Percentiles rank a stretch among this genome's conserved stretches.
Conservation (phyloP, 1,140 invertebrate genomes). For the Diachasmimorpha longicaudata region DNA sequence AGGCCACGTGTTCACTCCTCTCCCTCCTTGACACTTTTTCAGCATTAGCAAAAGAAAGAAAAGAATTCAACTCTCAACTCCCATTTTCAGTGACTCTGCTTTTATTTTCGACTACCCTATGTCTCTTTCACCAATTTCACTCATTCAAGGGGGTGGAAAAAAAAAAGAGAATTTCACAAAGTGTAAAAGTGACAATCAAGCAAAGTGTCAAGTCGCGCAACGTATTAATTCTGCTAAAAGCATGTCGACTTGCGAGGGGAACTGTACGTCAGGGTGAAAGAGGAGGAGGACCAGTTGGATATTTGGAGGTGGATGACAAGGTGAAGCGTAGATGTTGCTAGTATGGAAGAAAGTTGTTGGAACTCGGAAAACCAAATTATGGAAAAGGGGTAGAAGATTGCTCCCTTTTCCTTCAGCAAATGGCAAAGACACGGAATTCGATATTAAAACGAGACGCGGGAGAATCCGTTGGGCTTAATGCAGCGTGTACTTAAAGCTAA, state of each 20-base stretch:
- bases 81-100: not conserved
- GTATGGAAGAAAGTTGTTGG: slow-evolving; percentile 10
- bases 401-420: not conserved
- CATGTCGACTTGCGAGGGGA: slow-evolving; percentile 24
- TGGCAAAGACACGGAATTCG: slow-evolving; percentile 38
- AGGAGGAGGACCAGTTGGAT: not conserved
- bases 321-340: not conserved
- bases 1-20: not conserved
- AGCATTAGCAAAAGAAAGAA: not conserved
- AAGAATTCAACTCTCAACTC: not conserved
- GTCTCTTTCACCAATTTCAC: not conserved
- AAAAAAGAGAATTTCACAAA: slow-evolving; percentile 29
- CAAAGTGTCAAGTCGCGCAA: slow-evolving; percentile 9
- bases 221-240: slow-evolving; percentile 57
- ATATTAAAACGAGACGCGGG: slow-evolving; percentile 43
- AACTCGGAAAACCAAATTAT: slow-evolving; percentile 22
- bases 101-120: not conserved
- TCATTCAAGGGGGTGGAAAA: not conserved
- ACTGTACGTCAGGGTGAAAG: not conserved
- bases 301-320: not conserved
- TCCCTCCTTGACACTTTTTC: not conserved
- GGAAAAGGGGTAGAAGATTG: not conserved
- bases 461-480: slow-evolving; percentile 40
- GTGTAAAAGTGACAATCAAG: slow-evolving; percentile 17
- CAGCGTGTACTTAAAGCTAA: slow-evolving; percentile 43